Base-by-base conservation (phyloP, 2,888 invertebrate genomes). In the Machimus rusticus region DNA sequence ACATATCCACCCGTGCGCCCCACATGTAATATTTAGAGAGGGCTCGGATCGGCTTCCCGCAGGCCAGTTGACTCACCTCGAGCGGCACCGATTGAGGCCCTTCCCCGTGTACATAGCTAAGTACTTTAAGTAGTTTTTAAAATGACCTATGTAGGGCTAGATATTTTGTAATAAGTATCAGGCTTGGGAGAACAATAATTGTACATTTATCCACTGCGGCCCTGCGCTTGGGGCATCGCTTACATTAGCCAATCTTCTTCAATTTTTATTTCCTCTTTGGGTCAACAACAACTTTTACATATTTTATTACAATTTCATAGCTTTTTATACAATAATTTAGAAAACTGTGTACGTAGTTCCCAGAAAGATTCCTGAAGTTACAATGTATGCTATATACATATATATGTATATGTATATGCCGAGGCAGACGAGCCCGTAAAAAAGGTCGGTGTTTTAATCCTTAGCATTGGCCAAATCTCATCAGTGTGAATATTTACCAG, bases 71-170 rank as follows among this genome's bases (percentile, higher is more conserved):
- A 46, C 19, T 46, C 79, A n/a, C 23, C 46, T 55, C 23, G 34
- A 28, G 3, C 9, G 16, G 23, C 46, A 31, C 51, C 43, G 51
- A 81, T 81, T 81, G 81, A 31, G 81, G 28, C 14, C 55, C n/a
- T 19, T 39, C n/a, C 78, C 28, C 43, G 34, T 81, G 81, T 81
- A 81, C 31, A 81, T 81, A 81, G 31, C 12, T 81, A 81, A 55
- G 51, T 81, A 81, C 31, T 55, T 81, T 81, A 81, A 81, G 55
- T 81, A 81, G 81, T 81, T 81, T 81, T 55, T 81, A 81, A 81
- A 81, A 31, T 28, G 81, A 78, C n/a, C 78, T 46, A 19, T 28
- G 3, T 81, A 81, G 81, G n/a, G 23, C 28, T 43, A 81, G 28
- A 14, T 55, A 81, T 81, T 51, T 81, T 81, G 51, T 81, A 81